A percentile compares a stretch with the other conserved stretches of the same genome.
Conservation (phyloP, 2,113 vertebrate genomes). For the Stegostoma tigrinum region DNA sequence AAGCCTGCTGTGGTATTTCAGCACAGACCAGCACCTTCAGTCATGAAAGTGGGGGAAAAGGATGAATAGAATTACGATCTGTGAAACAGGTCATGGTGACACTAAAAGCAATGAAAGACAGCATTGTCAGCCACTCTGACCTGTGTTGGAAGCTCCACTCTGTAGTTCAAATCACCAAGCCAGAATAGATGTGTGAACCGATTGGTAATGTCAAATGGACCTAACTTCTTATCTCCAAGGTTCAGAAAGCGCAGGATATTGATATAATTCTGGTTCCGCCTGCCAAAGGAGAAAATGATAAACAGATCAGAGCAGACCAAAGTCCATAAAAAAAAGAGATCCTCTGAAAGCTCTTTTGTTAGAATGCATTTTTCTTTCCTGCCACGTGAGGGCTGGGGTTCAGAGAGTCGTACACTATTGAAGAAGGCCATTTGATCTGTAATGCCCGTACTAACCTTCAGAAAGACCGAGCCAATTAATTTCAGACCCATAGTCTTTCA, state of each 20-base stretch:
- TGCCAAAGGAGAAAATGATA: constrained; percentile 51
- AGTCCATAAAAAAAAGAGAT: no score
- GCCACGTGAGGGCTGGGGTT: background rate
- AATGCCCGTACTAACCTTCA: no score
- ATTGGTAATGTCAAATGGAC: constrained; percentile 86
- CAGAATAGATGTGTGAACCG: constrained; percentile 95
- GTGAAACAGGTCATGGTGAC: background rate
- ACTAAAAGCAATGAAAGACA: background rate
- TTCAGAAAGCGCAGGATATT: constrained; percentile 88
- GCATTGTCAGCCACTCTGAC: constrained; percentile 52
- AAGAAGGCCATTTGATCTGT: background rate
- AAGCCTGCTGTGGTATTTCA: background rate
- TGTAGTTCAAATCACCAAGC: constrained; percentile 93
- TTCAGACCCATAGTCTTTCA: background rate
- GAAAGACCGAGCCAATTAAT: background rate
- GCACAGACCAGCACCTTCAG: background rate
- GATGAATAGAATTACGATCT: background rate
- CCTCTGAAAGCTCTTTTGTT: background rate
- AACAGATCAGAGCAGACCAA: constrained; percentile 20
- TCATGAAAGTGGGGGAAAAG: no score
- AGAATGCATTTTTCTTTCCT: background rate
- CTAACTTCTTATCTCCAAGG: constrained; percentile 86
- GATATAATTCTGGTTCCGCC: constrained; percentile 90
- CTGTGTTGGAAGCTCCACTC: constrained; percentile 69
- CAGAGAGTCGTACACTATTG: background rate